Evolutionary conservation across 2,113 vertebrate genomes (phyloP).

Genomic region (Promerops cafer): DNA sequence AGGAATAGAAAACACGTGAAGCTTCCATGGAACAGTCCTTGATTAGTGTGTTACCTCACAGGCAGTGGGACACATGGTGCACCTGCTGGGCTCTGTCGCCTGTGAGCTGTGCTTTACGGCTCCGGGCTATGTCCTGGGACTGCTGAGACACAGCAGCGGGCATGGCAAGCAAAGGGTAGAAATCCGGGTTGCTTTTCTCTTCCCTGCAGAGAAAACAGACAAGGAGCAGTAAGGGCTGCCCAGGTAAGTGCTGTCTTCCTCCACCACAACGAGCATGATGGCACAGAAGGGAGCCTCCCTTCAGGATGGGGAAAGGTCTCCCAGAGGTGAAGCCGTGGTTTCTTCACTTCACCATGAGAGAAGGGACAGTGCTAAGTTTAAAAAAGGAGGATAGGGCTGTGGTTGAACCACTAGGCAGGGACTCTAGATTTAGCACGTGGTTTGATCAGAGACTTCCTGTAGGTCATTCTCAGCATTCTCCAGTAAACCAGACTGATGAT

Average conservation of each 20-base stretch:
- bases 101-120: not conserved
- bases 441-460: conserved; percentile 1
- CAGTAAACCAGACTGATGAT: not conserved
- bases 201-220: not conserved
- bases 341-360: not conserved
- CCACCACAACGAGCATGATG: not conserved
- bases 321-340: not conserved
- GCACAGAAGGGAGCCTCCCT: not conserved
- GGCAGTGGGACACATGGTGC: not conserved
- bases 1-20: not conserved
- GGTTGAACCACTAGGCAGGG: not conserved
- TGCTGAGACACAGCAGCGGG: not conserved
- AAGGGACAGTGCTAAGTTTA: not conserved
- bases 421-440: not conserved
- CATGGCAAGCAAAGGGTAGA: not conserved
- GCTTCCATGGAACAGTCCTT: not conserved
- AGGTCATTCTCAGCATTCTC: not conserved
- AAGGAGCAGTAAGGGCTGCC: not conserved
- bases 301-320: not conserved
- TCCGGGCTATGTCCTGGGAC: not conserved
- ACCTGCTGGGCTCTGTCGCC: not conserved
- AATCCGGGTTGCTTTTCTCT: not conserved
- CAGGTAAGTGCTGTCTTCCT: not conserved
- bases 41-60: not conserved
- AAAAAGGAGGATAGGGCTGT: not conserved